Percentiles rank a stretch among this genome's conserved stretches.
Conservation (phyloP, 2,113 vertebrate genomes). For the Paramormyrops kingsleyae region DNA sequence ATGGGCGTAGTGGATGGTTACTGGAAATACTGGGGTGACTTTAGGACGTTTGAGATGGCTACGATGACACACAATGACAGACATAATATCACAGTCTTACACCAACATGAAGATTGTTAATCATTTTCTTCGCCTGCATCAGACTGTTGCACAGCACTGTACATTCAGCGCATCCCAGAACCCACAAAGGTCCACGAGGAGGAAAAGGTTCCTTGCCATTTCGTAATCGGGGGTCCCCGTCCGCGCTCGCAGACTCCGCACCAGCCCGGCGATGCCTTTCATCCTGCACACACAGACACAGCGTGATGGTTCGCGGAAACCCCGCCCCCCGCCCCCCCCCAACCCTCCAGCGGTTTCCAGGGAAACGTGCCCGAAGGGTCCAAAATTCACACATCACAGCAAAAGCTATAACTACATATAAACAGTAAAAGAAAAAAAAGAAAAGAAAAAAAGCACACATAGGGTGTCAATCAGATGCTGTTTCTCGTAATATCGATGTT, state of each 20-base stretch:
- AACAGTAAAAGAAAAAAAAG: neutral
- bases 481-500: neutral
- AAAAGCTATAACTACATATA: neutral
- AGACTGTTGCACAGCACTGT: neutral
- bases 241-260: conserved; percentile 77
- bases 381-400: neutral
- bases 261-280: conserved; percentile 67
- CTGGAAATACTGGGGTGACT: neutral
- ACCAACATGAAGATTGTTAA: neutral
- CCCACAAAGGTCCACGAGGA: neutral
- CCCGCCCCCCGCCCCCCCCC: neutral
- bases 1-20: neutral
- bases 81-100: too few relatives aligned
- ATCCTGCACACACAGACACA: conserved; percentile 64
- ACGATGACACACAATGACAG: neutral
- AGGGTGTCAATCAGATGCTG: neutral
- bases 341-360: neutral
- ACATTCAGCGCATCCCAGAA: neutral
- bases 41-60: neutral
- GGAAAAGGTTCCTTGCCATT: conserved; percentile 64
- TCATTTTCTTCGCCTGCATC: neutral
- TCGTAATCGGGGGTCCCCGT: conserved; percentile 81
- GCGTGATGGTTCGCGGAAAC: neutral
- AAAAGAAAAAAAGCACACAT: too few relatives aligned
- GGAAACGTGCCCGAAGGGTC: neutral